Conservation (phyloP, 1,140 invertebrate species). For the Pararge aegeria region DNA sequence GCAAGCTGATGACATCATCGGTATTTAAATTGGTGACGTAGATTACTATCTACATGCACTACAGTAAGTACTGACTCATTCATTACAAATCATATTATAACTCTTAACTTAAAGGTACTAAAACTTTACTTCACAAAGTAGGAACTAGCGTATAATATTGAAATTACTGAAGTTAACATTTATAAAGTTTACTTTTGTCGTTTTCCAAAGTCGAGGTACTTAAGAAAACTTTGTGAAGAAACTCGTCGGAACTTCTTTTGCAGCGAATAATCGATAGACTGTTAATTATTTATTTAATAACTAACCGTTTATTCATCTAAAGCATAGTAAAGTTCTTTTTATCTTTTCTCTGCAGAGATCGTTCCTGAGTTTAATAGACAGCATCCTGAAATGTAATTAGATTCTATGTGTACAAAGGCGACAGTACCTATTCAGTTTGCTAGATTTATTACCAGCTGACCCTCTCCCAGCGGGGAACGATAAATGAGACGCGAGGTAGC, state of each 20-base stretch:
- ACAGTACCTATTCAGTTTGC: slow-evolving; percentile 60
- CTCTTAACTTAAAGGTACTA: neutral
- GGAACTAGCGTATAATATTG: neutral
- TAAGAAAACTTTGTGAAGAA: neutral
- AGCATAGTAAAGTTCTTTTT: neutral
- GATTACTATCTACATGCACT: too few relatives aligned
- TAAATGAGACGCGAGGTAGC: slow-evolving; percentile 74
- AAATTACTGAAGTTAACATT: neutral
- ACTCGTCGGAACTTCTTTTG: neutral
- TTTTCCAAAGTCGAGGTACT: neutral
- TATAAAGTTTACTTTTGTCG: neutral
- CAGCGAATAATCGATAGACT: neutral
- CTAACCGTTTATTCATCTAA: neutral
- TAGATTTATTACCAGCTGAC: slow-evolving; percentile 54
- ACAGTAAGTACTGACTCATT: too few relatives aligned
- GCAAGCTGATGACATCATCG: neutral
- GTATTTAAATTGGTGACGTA: neutral
- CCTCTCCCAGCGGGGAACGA: slow-evolving; percentile 67
- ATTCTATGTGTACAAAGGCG: slow-evolving; percentile 75
- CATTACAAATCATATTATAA: neutral
- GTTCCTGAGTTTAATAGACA: neutral
- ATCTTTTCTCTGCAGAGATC: too few relatives aligned
- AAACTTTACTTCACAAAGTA: neutral
- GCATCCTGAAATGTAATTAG: slow-evolving; percentile 52
- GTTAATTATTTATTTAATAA: neutral